Percentiles rank a stretch among this genome's conserved stretches.
Conservation (phyloP, 2,113 vertebrate species). For the Lutjanus erythropterus region DNA sequence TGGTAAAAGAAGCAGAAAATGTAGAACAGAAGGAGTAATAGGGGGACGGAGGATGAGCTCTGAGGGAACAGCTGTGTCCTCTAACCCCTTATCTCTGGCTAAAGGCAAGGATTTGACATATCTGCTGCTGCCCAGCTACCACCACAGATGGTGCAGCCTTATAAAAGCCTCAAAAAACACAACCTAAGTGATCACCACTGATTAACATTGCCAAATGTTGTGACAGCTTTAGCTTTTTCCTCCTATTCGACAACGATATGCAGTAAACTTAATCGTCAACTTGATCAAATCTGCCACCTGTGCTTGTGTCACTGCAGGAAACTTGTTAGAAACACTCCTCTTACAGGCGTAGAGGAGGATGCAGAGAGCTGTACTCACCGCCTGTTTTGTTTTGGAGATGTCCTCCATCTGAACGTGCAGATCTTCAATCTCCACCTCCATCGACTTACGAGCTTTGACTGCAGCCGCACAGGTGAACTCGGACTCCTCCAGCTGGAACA, state of each 20-base stretch:
- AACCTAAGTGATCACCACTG: neutral
- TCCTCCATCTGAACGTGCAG: slow-evolving; percentile 98
- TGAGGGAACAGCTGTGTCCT: slow-evolving; percentile 51
- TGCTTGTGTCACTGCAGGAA: neutral
- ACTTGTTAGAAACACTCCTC: neutral
- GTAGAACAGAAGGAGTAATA: neutral
- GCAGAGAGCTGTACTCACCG: slow-evolving; percentile 82
- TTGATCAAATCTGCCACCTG: neutral
- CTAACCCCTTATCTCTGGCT: slow-evolving; percentile 42
- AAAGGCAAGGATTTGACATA: slow-evolving; percentile 42
- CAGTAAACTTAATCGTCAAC: neutral
- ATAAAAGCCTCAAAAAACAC: slow-evolving; percentile 25
- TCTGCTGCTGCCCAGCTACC: slow-evolving; percentile 13
- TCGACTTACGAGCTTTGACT: slow-evolving; percentile 95
- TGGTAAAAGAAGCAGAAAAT: slow-evolving; percentile 13
- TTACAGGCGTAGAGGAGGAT: neutral
- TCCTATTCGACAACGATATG: neutral
- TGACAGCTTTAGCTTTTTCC: slow-evolving; percentile 14
- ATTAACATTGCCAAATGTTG: slow-evolving; percentile 7
- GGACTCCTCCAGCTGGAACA: slow-evolving; percentile 93
- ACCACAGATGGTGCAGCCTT: slow-evolving; percentile 47
- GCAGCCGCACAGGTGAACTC: slow-evolving; percentile 96
- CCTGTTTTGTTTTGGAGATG: slow-evolving; percentile 92
- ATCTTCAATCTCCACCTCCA: slow-evolving; percentile 98
- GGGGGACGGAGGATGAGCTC: slow-evolving; percentile 3